phyloP scores from a whole-genome alignment of 2,797 vertebrate genomes.

The Varecia variegata region DNA sequence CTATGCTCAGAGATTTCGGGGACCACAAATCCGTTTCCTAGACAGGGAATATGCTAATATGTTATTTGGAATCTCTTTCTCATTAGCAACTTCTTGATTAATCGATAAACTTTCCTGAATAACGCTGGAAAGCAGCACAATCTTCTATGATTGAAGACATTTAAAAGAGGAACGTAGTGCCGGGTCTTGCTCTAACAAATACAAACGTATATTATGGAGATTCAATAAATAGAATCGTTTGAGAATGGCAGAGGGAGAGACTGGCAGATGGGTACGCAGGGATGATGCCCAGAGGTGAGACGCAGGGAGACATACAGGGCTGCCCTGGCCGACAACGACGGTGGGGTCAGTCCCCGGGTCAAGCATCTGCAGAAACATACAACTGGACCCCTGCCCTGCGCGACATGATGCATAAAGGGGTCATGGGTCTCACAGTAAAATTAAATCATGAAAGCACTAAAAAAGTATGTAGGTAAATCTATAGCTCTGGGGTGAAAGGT shows the following conservation, averaged over 20 bases:
- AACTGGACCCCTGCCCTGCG: not conserved
- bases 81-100: not conserved
- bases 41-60: not conserved
- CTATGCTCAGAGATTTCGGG: too few relatives aligned
- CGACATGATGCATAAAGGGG: not conserved
- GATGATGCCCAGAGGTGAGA: not conserved
- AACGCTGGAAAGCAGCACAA: not conserved
- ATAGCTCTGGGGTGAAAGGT: not conserved
- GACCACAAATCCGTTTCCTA: not conserved
- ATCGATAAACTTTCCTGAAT: not conserved
- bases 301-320: rapidly evolving
- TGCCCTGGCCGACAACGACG: not conserved
- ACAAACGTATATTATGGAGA: not conserved
- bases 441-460: not conserved
- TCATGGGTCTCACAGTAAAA: not conserved
- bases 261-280: not conserved
- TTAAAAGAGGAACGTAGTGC: not conserved
- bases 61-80: not conserved
- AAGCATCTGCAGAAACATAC: not conserved
- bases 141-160: not conserved
- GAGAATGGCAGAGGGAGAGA: too few relatives aligned
- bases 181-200: not conserved
- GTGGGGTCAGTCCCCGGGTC: too few relatives aligned
- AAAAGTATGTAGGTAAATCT: not conserved
- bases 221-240: not conserved